Evolutionary conservation across 2,113 vertebrate species (phyloP).

Genomic region (Hemiprocne comata): DNA sequence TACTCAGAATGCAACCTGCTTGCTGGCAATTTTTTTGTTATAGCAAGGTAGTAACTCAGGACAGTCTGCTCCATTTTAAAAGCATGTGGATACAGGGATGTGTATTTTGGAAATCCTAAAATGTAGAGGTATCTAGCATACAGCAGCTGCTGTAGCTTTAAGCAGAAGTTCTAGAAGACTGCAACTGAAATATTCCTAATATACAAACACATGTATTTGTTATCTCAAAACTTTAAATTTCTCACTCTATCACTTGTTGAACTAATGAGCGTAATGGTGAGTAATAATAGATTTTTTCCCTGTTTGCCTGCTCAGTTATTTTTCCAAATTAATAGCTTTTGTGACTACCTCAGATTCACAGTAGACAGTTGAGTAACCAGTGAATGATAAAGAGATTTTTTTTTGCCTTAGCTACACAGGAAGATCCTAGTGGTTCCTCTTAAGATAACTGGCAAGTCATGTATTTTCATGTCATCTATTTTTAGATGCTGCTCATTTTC

Average conservation of each 20-base stretch:
- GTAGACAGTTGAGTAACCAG: not conserved
- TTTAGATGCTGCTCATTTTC: not conserved
- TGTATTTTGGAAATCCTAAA: not conserved
- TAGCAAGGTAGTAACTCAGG: not conserved
- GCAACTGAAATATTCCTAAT: not conserved
- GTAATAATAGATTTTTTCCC: not conserved
- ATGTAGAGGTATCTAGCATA: not conserved
- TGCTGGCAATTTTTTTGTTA: not conserved
- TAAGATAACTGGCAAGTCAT: not conserved
- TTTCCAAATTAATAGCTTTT: not conserved
- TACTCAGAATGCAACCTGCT: not conserved
- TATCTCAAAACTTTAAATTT: not conserved
- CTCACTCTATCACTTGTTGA: not conserved
- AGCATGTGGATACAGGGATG: not conserved
- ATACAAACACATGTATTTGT: not conserved
- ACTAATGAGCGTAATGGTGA: not conserved
- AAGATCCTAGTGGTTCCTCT: not conserved
- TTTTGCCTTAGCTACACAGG: not conserved
- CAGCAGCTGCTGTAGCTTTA: not conserved
- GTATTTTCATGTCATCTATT: conserved; percentile 14
- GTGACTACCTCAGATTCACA: not conserved
- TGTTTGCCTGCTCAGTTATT: not conserved
- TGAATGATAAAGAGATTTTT: not conserved
- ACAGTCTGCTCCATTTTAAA: not conserved
- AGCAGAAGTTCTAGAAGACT: not conserved